Base-by-base conservation (phyloP, 1,140 invertebrate species). In the Musca vetustissima region DNA sequence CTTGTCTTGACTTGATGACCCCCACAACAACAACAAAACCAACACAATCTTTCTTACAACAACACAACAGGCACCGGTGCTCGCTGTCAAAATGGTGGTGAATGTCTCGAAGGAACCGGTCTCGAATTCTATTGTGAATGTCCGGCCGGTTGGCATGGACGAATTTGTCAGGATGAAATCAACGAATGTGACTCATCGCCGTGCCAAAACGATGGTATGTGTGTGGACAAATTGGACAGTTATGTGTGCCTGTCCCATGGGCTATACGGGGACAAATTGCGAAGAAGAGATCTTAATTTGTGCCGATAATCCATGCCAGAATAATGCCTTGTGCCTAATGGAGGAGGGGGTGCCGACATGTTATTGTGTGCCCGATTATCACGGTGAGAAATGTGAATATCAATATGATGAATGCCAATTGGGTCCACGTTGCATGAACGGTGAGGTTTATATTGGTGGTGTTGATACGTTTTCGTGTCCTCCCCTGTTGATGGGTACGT, bases 311-410 rank as follows among this genome's bases (percentile, higher is more conserved):
- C 89, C 90, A 7, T 96, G 94, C 74, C 85, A 88, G 76, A 94
- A 95, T 76, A 87, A 89, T 66, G 93, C 92, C 1, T 81, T 95
- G 0, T 96, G 93, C 73, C 85, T 95, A 2, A 85, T 92, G 52
- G 93, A 95, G 80, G 89, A 93, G 68, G 86, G 85, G 4, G 82
- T 87, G 22, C 85, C 87, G 55, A 87, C 91, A 4, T 96, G 94
- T 82, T 95, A 95, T 74, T 96, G 94, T 76, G 90, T 94, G 0
- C 92, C 94, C 0, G 95, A 97, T 79, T 97, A 89, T 78, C 94
- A 95, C 79, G 96, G 96, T 2, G 86, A 88, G 28, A 85, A 90
- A 50, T 98, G 96, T 77, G 92, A 98, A 78, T 85, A 87, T 57
- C 91, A 92, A 74, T 94, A 96, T 74, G 91, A 97, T 74, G 94